Percentiles rank a stretch among this genome's conserved stretches.
phyloP scores from a whole-genome alignment of 1,140 invertebrate genomes.

The Oryzaephilus surinamensis region DNA sequence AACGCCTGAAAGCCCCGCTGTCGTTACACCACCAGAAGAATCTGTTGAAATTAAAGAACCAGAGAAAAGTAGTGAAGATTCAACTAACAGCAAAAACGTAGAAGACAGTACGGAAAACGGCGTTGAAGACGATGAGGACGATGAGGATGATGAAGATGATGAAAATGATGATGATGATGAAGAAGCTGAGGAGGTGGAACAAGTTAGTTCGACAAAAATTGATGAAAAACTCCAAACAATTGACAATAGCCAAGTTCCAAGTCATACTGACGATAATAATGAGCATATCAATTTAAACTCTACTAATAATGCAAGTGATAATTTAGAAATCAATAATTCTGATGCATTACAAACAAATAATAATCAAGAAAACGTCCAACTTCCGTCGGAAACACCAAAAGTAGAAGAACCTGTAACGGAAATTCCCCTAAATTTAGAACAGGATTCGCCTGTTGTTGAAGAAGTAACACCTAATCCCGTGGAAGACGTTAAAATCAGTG shows the following conservation, averaged over 20 bases:
- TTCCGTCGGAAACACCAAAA: constrained; percentile 1
- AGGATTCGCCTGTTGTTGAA: background rate
- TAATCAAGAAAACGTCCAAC: too few species aligned
- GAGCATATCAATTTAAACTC: too few species aligned
- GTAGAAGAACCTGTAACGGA: background rate
- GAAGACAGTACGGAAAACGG: constrained; percentile 18
- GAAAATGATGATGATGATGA: constrained; percentile 6
- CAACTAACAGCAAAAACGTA: constrained; percentile 14
- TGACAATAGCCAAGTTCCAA: background rate
- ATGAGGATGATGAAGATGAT: constrained; percentile 20
- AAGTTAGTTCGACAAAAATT: constrained; percentile 1
- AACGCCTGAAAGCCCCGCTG: background rate
- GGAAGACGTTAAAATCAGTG: too few species aligned
- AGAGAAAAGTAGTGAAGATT: constrained; percentile 7
- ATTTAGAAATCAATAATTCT: background rate
- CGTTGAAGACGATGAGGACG: constrained; percentile 18
- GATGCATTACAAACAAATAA: constrained; percentile 1
- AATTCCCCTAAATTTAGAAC: background rate
- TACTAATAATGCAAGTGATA: background rate
- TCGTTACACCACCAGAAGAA: too few species aligned
- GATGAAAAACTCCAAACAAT: too few species aligned
- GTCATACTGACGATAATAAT: background rate
- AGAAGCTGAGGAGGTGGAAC: constrained; percentile 1
- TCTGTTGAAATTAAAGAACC: background rate
- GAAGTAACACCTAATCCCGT: background rate